Evolutionary conservation across 2,113 vertebrate species (phyloP).

Genomic region (Irena cyanogastra): DNA sequence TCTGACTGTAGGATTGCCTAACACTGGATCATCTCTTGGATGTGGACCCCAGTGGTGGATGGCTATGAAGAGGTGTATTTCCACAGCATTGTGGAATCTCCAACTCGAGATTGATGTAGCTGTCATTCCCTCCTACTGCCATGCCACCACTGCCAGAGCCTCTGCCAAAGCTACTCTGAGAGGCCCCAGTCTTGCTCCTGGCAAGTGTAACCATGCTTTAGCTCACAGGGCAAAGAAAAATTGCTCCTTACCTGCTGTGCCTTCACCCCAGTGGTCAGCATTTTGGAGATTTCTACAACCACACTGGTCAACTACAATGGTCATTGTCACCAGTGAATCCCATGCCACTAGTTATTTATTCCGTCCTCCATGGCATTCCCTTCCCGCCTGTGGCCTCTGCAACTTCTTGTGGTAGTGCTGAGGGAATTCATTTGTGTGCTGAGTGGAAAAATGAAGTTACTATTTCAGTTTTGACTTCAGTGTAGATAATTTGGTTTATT

Average conservation of each 20-base stretch:
- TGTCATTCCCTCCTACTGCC: neutral
- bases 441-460: neutral
- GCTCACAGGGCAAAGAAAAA: neutral
- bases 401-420: neutral
- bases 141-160: neutral
- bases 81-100: neutral
- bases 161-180: neutral
- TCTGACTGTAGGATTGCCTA: neutral
- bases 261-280: neutral
- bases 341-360: neutral
- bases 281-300: neutral
- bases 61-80: neutral
- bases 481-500: neutral
- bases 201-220: neutral
- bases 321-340: neutral
- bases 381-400: neutral
- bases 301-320: no score
- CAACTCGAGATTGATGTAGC: fast-evolving
- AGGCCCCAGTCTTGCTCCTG: neutral
- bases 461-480: neutral
- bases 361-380: neutral
- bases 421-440: neutral
- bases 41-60: neutral
- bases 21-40: neutral
- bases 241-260: neutral